Base-by-base conservation (phyloP, 2,797 vertebrate genomes). In the Oreonectes daqikongensis region DNA sequence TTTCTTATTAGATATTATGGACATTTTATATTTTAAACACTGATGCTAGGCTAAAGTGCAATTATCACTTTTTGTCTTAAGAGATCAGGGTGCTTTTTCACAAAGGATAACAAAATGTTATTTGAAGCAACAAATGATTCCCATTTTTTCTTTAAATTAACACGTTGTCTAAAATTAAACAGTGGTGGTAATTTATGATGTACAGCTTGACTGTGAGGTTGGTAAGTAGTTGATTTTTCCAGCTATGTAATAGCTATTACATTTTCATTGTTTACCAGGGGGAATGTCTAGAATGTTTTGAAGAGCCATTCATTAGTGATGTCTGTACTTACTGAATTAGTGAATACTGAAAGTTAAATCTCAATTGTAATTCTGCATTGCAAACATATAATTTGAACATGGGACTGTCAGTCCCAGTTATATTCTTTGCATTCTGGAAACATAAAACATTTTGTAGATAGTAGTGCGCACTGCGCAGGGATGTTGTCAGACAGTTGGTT, bases 341-440 rank as follows among this genome's bases (percentile, higher is more conserved):
- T 52, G 18, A 35, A 72, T 61, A 24, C 42, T 40, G 12, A 38
- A 40, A 52, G 46, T 9, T 32, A 72, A 59, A 72, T 7, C 22
- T 32, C 0, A 0, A 17, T 46, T 46, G 30, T n/a, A n/a, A n/a
- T n/a, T n/a, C 28, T 48, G 42, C 18, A 22, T 32, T 61, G 2
- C 28, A 4, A 5, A 7, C 44, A 22, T 35, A 18, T 24, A n/a
- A 63, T 63, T 35, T 61, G 14, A 35, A 0, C 28, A 44, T 55
- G 7, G n/a, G n/a, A 5, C 18, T 70, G 11, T 26, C 42, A 57
- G 2, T 28, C 22, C 10, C 35, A 8, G n/a, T n/a, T n/a, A 42
- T n/a, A 46, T 59, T 20, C 38, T 67, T 18, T 26, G 30, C 4
- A 44, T 69, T 42, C 7, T 30, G n/a, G 14, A 60, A 61, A 72